Conservation (phyloP, 2,888 invertebrate genomes). For the Branchellion lobata region DNA sequence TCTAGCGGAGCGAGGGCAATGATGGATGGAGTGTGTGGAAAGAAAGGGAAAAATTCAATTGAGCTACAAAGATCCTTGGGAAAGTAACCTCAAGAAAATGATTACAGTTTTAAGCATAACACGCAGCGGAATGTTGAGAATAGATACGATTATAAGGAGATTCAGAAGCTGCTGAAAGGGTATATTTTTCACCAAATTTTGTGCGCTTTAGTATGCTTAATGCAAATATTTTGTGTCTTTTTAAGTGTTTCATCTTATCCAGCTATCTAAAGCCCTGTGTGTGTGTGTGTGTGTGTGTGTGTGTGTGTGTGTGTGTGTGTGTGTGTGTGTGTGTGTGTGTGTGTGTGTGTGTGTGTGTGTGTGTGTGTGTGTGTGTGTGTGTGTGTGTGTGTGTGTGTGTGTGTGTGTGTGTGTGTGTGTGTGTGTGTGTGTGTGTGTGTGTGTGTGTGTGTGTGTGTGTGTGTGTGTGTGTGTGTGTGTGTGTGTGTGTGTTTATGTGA, state of each 20-base stretch:
- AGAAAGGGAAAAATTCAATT: neutral
- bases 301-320: slow-evolving; percentile 12
- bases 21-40: neutral
- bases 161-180: no score
- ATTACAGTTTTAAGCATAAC: no score
- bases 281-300: slow-evolving; percentile 20
- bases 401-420: slow-evolving; percentile 18
- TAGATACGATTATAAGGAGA: no score
- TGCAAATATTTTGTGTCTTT: no score
- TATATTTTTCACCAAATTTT: no score
- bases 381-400: slow-evolving; percentile 18
- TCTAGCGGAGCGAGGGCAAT: no score
- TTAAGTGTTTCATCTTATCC: no score
- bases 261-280: no score
- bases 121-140: no score
- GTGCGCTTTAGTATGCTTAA: no score
- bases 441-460: slow-evolving; percentile 26
- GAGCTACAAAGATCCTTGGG: no score
- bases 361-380: slow-evolving; percentile 18
- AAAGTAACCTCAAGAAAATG: no score
- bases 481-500: neutral
- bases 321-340: slow-evolving; percentile 15
- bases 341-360: slow-evolving; percentile 18
- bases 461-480: slow-evolving; percentile 16
- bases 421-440: slow-evolving; percentile 18